Evolutionary conservation across 1,140 invertebrate genomes (phyloP).

Genomic region (Drosophila burlai): DNA sequence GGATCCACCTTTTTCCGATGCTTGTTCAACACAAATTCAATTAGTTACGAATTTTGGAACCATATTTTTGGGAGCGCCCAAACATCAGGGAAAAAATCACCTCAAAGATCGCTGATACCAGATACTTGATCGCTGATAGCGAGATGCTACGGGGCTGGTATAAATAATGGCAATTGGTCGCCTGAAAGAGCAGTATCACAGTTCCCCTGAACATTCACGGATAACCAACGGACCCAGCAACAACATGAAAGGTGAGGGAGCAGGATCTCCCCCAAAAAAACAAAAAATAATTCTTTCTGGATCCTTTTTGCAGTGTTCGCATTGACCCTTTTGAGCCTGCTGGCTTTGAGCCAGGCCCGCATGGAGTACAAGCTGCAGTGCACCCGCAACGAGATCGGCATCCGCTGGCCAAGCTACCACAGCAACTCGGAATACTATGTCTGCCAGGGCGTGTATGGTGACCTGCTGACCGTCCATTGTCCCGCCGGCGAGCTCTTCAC

Average conservation of each 20-base stretch:
- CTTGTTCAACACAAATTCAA: conserved; percentile 69
- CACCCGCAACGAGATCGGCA: conserved; percentile 64
- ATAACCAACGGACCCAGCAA: conserved; percentile 41
- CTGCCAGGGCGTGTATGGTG: conserved; percentile 59
- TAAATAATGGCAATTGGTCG: conserved; percentile 66
- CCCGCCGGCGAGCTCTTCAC: conserved; percentile 75
- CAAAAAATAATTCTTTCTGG: background rate
- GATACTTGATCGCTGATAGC: conserved; percentile 49
- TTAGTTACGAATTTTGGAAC: conserved; percentile 40
- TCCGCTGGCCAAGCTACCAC: conserved; percentile 81
- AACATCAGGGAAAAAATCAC: conserved; percentile 6
- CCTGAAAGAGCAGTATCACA: conserved; percentile 64
- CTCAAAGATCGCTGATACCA: conserved; percentile 43
- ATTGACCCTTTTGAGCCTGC: conserved; percentile 66
- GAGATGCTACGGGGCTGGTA: conserved; percentile 35
- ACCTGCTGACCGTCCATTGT: conserved; percentile 63
- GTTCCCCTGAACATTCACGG: conserved; percentile 58
- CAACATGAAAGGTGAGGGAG: conserved; percentile 66
- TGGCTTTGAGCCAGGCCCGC: conserved; percentile 63
- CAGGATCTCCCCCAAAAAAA: background rate
- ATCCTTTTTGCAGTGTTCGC: conserved; percentile 49
- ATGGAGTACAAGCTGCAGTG: conserved; percentile 72
- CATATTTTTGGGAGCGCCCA: conserved; percentile 23
- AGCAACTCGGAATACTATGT: conserved; percentile 79
- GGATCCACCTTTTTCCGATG: conserved; percentile 16